A percentile compares a stretch with the other conserved stretches of the same genome.
phyloP scores from a whole-genome alignment of 2,888 invertebrate genomes.

The Clistopyga incitator region DNA sequence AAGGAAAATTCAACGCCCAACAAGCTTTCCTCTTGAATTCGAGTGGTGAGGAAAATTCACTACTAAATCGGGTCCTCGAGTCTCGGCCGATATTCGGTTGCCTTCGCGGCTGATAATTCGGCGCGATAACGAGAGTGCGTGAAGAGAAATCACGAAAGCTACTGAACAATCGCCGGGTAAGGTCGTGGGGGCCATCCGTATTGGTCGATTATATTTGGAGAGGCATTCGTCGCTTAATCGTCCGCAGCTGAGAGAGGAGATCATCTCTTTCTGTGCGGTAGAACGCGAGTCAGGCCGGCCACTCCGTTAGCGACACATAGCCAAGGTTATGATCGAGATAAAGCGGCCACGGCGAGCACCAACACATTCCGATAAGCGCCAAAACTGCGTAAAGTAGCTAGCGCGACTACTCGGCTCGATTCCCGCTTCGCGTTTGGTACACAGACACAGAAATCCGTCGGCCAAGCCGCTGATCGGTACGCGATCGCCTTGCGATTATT shows the following conservation, averaged over 20 bases:
- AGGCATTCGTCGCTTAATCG: not conserved
- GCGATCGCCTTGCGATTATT: no score
- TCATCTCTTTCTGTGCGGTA: constrained; percentile 1
- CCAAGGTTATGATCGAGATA: constrained; percentile 82
- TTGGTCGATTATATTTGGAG: constrained; percentile 19
- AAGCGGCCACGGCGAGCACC: constrained; percentile 73
- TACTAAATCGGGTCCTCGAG: not conserved
- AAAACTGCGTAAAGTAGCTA: constrained; percentile 53
- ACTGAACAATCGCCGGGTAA: constrained; percentile 9
- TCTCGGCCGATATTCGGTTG: not conserved
- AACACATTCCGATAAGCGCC: constrained; percentile 72
- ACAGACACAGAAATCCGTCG: not conserved
- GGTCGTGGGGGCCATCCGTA: constrained; percentile 32
- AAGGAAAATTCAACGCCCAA: no score
- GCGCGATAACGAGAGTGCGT: not conserved
- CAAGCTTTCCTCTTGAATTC: not conserved
- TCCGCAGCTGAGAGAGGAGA: constrained; percentile 19
- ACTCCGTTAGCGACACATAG: constrained; percentile 67
- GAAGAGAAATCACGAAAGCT: not conserved
- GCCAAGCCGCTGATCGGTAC: not conserved
- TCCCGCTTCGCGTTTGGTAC: not conserved
- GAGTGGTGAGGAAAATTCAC: not conserved
- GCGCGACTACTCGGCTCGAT: not conserved
- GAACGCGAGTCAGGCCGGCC: constrained; percentile 8
- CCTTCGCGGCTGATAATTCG: not conserved